Evolutionary conservation across 2,113 vertebrate genomes (phyloP), one percentile per base, ranked within the genome.

Genomic region (Labrus mixtus): DNA sequence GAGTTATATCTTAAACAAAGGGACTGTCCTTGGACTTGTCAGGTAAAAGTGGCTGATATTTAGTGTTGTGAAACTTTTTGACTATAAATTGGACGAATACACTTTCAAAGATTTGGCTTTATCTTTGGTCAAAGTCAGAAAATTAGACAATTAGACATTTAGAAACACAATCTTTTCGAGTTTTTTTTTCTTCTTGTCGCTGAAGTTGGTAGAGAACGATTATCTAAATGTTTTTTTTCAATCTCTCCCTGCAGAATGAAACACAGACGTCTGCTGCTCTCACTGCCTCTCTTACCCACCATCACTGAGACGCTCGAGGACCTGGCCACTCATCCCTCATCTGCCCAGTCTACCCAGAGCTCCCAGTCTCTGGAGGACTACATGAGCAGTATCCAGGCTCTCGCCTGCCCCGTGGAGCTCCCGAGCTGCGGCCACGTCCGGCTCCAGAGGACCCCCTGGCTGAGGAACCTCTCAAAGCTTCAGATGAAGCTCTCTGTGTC

Each of bases 301-400:
- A 95, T 95, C 48, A 92, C 87, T 0, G 95, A 95, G 87, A 91
- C 79, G 0, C 89, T 93, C 0, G 95, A 95, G 90, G 94, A 95
- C 76, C 54, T 85, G 55, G 77, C 83, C 2, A 41, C 60, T 51
- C 75, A 76, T 25, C 76, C 78, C 43, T 59, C 79, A 20, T 54
- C 91, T 58, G 76, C 83, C 43, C 87, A 89, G 39, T 25, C 80
- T 0, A 3, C 56, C 25, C 88, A 84, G 73, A 58, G 73, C 41
- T 61, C 89, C 10, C 92, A 91, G 76, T 93, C 93, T 43, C 73
- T 90, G 33, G 93, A 95, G 10, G 95, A 94, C 60, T 95, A 95
- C 72, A 88, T 93, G 68, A 90, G 19, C 56, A 93, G 94, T 10
- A 95, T 95, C 59, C 92, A 93, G 84, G 92, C 93, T n/a, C 89